Evolutionary conservation across 2,797 vertebrate species (phyloP), one percentile per base, ranked within the genome.

Genomic region (Notoglanidium macrostoma): DNA sequence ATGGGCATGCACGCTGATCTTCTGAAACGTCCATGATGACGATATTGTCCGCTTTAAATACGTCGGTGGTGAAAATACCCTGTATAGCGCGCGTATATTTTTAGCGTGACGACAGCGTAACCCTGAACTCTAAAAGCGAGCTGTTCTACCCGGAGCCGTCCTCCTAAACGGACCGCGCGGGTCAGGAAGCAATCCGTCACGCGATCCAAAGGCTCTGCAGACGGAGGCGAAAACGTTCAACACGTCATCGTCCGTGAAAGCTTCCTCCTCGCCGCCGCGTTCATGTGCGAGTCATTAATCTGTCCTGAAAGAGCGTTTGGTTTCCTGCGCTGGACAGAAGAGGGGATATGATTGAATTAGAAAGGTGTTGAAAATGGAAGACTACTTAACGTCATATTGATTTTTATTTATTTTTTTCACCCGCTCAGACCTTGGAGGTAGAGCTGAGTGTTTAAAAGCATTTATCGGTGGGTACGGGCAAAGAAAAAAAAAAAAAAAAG

Each of bases 101-200:
- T 77, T 73, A 65, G 61, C 89, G 72, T 89, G 89, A 88, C 88
- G 80, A 90, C 89, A 80, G 32, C 9, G 88, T 89, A 88, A 89
- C 85, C 70, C 87, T 85, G 85, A 88, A 83, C 59, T 83, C 89
- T 88, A 90, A 87, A 90, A 90, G 81, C 68, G 70, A 85, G 81
- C 19, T 76, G 79, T 89, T 91, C 85, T 88, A 83, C 86, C 83
- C 88, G 14, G 82, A 82, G 74, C 86, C 81, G 76, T 73, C 32
- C 8, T 55, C 87, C 73, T 29, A 87, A 88, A 81, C 29, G 51
- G 29, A 29, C 19, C 44, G 35, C 2, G 17, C 35, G 19, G 88
- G n/a, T 8, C 14, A 84, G 51, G 54, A 84, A 51, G 65, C 29
- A 35, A 67, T 61, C 40, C 46, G 59, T 87, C 72, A 70, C 51